Conservation (phyloP, 2,113 vertebrate species). For the Psilopsiagon aymara region DNA sequence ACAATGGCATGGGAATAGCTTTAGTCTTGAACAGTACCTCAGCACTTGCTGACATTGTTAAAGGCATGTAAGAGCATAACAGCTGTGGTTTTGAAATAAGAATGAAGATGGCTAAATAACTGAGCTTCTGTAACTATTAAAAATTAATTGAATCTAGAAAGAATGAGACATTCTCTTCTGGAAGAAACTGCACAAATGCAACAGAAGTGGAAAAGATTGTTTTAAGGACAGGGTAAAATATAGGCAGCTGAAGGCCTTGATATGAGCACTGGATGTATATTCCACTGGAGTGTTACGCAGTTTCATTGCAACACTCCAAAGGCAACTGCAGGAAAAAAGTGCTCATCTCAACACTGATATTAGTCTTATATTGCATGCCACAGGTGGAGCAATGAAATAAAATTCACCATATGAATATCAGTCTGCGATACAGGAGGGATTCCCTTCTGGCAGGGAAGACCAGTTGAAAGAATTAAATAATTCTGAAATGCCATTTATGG, state of each 20-base stretch:
- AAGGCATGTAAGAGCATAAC: fast-evolving
- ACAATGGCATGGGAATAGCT: neutral
- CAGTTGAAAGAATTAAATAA: neutral
- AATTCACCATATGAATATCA: neutral
- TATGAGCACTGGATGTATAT: fast-evolving
- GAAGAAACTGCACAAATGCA: neutral
- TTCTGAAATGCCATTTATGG: neutral
- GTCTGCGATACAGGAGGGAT: neutral
- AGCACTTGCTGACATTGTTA: neutral
- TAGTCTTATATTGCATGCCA: neutral
- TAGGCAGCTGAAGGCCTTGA: neutral
- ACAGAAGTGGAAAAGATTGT: neutral
- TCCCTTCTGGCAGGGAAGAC: neutral
- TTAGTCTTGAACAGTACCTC: neutral
- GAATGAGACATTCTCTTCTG: neutral
- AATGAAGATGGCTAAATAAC: neutral
- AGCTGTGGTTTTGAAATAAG: neutral
- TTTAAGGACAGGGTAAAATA: neutral
- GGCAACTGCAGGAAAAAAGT: neutral
- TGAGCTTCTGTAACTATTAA: neutral
- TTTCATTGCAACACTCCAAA: neutral
- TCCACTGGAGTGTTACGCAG: no score
- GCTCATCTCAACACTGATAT: neutral
- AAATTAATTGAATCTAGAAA: neutral
- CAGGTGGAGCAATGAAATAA: neutral